Evolutionary conservation across 37 sponge, comb jelly and placozoan genomes (phyloP), one percentile per base, ranked within the genome.

Genomic region (Haliclona indistincta): DNA sequence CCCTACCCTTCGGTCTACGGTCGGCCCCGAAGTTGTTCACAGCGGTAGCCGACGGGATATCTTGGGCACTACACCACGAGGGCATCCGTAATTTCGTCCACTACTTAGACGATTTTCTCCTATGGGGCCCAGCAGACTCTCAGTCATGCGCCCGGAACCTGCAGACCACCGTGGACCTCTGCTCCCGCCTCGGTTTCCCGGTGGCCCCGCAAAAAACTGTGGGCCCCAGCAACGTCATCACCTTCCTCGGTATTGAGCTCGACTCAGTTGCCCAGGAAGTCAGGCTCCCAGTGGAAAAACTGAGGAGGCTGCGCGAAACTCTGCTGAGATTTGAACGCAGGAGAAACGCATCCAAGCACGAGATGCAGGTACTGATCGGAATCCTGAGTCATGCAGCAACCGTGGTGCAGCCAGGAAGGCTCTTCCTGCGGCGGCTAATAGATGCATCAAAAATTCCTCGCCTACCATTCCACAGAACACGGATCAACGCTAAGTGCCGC

Each of bases 161-260:
- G 5, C 1, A 3, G 37, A 15, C 64, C 23, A 63, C 64, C 4
- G 19, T 63, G 6, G 2, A 4, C 35, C 3, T 70, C 8, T 37
- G 35, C 38, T 36, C 35, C 43, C 26, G 39, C 43, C 67, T 66
- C 67, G 43, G 67, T 25, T 25, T 66, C 36, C 67, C 67, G 6
- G 67, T 66, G 15, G 67, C 67, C 35, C 23, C 34, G 26, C 33
- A 70, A 11, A 70, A 70, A 33, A 4, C 47, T 29, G 70, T 47
- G 49, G 70, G 70, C 47, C 70, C 70, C 35, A 66, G 38, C 67
- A 66, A 36, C 36, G 38, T 70, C 25, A n/a, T 70, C 25, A 70
- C 49, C 29, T 70, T 70, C 47, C 47, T 70, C 25, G 70, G 70
- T 26, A 70, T 70, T 43, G 36, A 36, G 47, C 26, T 70, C 26